Evolutionary conservation across 2,888 invertebrate species (phyloP).

Genomic region (Chrysolina haemoptera): DNA sequence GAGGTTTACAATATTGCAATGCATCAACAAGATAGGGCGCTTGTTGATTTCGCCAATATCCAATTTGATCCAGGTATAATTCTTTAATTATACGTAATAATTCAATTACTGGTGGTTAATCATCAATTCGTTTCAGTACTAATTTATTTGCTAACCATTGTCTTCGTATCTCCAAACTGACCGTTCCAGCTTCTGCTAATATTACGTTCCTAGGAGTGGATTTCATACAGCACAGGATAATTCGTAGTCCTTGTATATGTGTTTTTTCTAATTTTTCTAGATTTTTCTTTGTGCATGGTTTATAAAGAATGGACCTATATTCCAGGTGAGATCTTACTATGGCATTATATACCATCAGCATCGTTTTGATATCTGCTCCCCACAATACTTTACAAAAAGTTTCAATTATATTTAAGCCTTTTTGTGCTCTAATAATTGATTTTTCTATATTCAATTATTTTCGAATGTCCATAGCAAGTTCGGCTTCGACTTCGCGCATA

Average conservation of each 20-base stretch:
- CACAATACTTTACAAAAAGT: constrained; percentile 17
- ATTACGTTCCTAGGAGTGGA: constrained; percentile 15
- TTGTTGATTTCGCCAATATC: not conserved
- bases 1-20: not conserved
- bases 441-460: constrained; percentile 28
- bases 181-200: not conserved
- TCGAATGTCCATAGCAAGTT: too few relatives aligned
- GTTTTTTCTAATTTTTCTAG: not conserved
- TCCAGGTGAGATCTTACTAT: constrained; percentile 27
- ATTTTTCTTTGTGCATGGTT: constrained; percentile 23
- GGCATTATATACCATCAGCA: not conserved
- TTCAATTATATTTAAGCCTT: constrained; percentile 33
- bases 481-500: too few relatives aligned
- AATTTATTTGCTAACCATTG: constrained; percentile 2
- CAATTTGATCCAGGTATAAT: not conserved
- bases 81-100: not conserved
- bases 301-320: not conserved
- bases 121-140: not conserved
- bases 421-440: constrained; percentile 17
- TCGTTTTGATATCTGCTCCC: constrained; percentile 1
- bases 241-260: not conserved
- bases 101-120: not conserved
- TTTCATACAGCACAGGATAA: constrained; percentile 19
- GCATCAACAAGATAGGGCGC: constrained; percentile 5
- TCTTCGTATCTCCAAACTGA: not conserved